Base-by-base conservation (phyloP, 2,797 vertebrate species). In the Kryptopterus vitreolus region DNA sequence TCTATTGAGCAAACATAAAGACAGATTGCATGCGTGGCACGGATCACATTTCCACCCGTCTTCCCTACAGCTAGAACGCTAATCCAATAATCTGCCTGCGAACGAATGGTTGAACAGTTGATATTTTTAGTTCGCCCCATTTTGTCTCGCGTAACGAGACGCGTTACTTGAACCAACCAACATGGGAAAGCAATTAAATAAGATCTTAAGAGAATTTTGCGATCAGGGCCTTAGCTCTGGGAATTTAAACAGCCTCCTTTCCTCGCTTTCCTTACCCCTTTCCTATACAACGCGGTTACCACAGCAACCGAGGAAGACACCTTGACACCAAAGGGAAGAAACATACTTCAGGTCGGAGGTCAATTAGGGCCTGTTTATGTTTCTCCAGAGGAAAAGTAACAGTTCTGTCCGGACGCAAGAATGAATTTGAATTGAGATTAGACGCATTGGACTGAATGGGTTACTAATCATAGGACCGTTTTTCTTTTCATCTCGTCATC, bases 331-430 rank as follows among this genome's bases (percentile, higher is more conserved):
- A 74, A 82, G 85, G 81, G 52, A 77, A 31, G 68, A 73, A 48
- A 73, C 74, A 70, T 72, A 55, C 73, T 18, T n/a, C 68, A 55
- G 86, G 89, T 90, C 87, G 92, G 89, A 91, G 90, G 89, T 91
- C 88, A 91, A 92, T 87, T 87, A 85, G 72, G 81, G 85, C 81
- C 87, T 85, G 90, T 92, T 87, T 80, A 89, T 91, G 88, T 91
- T 92, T 89, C 83, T 86, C 77, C 62, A 83, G 81, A 68, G 13
- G 43, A 43, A n/a, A 22, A 78, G 33, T 18, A 33, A 87, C 82
- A 78, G 80, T 80, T 15, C 7, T 7, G 61, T 66, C 62, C 70
- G 18, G 18, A 63, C 43, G 52, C 24, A 57, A 66, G 57, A 66
- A 68, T 24, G 31, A 26, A n/a, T n/a, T 31, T 38, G 31, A 31